A percentile compares a stretch with the other conserved stretches of the same genome.
Evolutionary conservation across 92 coral and sea anemone species (phyloP).

Genomic region (Bergia sp.): DNA sequence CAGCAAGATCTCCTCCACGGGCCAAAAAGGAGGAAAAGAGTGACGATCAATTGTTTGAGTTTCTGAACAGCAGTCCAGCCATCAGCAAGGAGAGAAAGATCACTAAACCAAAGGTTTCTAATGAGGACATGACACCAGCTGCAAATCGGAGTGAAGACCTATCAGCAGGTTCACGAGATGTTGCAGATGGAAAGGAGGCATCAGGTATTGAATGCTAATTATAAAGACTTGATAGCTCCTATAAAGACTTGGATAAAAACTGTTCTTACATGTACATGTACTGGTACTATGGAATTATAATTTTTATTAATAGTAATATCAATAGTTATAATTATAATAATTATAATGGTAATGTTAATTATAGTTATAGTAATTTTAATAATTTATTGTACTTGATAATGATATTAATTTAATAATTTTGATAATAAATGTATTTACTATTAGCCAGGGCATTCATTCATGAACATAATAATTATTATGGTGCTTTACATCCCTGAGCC

Average conservation of each 20-base stretch:
- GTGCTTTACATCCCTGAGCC: too few relatives aligned
- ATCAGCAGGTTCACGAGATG: conserved; percentile 17
- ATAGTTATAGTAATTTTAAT: too few relatives aligned
- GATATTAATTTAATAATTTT: too few relatives aligned
- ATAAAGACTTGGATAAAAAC: neutral
- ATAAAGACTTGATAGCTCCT: neutral
- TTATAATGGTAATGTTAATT: too few relatives aligned
- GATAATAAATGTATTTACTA: too few relatives aligned
- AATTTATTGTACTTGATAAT: too few relatives aligned
- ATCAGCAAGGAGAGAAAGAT: conserved; percentile 68
- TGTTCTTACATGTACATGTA: too few relatives aligned
- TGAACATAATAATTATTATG: too few relatives aligned
- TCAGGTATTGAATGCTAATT: neutral
- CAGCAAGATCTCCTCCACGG: conserved; percentile 72
- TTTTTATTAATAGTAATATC: too few relatives aligned
- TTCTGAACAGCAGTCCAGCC: conserved; percentile 83
- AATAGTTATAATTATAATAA: too few relatives aligned
- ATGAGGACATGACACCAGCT: conserved; percentile 43
- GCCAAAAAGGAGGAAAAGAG: conserved; percentile 61
- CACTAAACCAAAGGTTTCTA: conserved; percentile 56
- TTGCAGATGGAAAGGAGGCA: conserved; percentile 37
- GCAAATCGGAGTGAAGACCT: neutral
- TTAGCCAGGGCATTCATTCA: too few relatives aligned
- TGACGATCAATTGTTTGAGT: conserved; percentile 95
- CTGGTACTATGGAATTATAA: neutral